Base-by-base conservation (phyloP, 1,140 invertebrate species). In the Aphaenogaster rudis region DNA sequence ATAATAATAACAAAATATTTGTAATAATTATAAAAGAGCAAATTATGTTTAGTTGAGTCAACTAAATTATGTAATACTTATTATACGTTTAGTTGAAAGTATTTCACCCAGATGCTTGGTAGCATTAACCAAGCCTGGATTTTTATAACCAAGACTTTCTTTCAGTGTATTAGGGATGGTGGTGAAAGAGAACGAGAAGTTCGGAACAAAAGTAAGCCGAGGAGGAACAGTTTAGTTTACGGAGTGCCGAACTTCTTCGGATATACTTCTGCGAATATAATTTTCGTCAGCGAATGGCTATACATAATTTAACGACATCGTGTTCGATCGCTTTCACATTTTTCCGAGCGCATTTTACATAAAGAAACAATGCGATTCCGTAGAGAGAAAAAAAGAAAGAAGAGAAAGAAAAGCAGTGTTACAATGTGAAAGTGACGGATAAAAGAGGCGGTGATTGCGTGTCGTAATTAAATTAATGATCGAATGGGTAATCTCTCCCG, bases 391-490 rank as follows among this genome's bases (percentile, higher is more conserved):
- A 57, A 39, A 45, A 42, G 7, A 11, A 13, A 28, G n/a, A 48
- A 39, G 17, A 59, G 6, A 42, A 42, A 66, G 33, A 80, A 17
- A 11, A 57, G 8, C 8, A 61, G 15, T 15, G 69, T 74, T 84
- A 21, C 69, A 45, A 63, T 8, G 80, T 84, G 80, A 84, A 84
- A 84, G 80, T 61, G 45, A 33, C 42, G 42, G 54, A 84, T 76
- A 33, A 76, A 42, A 82, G 48, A 81, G 64, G n/a, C 64, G 36
- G 57, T 39, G 67, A 82, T 82, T 13, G 80, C 67, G 36, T 59
- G 80, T 74, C 54, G 69, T 84, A 84, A 84, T 84, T 84, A 76
- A 76, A 84, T 76, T 84, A 76, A 84, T 84, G 57, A 74, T 54
- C 48, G 54, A 84, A 84, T 50, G 33, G 48, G 28, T 84, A 76